Base-by-base conservation (phyloP, 2,797 vertebrate genomes). In the Anabacerthia variegaticeps region DNA sequence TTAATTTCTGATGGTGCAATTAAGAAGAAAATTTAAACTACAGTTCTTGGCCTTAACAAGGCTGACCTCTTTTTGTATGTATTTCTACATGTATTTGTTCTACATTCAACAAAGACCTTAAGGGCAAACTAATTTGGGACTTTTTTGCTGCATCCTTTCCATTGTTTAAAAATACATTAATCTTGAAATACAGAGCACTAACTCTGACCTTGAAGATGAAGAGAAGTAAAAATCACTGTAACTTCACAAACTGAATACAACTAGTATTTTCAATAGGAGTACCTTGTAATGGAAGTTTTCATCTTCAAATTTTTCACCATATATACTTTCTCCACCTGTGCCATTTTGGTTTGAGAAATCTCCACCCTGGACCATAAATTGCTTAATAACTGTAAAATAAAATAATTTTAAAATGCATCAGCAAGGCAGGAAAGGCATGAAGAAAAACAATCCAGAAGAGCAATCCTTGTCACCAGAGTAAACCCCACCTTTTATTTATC, bases 291-390 rank as follows among this genome's bases (percentile, higher is more conserved):
- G 97, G 77, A 99, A 99, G 98, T 99, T 99, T 98, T 99, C 99
- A 94, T 99, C 99, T 97, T 99, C 99, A 98, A 99, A 99, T 98
- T 99, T 99, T 97, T 99, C 99, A 91, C 99, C 99, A 41, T 99
- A 99, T 97, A 99, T 99, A 97, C 99, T 99, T 98, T 99, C 99
- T 81, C 99, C 99, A 77, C 99, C 99, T 8, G 99, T 99, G 92
- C 99, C 99, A 82, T 99, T 98, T 48, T 99, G 99, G 97, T 99
- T 99, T 73, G 99, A 99, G 97, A 99, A 99, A 95, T 99, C 99
- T 62, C 99, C 99, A 96, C 99, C 99, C 92, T 99, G 99, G 95
- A 99, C 98, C 99, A 99, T 99, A 96, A 99, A 99, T 82, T 99
- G 98, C 97, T 99, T 99, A 96, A 99, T 99, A 97, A 99, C 99